Conservation (phyloP, 2,888 invertebrate species). For the Ariolimax columbianus region DNA sequence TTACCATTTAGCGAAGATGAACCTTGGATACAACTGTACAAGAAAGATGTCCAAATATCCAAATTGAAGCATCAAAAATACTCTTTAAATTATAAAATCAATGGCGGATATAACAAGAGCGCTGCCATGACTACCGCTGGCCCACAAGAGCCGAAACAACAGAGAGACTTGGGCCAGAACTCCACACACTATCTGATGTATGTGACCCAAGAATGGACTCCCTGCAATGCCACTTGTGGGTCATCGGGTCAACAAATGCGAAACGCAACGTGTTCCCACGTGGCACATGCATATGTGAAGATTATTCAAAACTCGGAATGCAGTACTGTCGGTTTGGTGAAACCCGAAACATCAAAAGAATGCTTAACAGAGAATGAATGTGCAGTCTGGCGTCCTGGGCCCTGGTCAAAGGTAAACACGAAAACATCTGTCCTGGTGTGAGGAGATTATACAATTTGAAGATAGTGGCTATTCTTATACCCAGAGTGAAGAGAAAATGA, state of each 20-base stretch:
- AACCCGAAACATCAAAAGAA: slow-evolving; percentile 59
- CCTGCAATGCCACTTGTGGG: slow-evolving; percentile 90
- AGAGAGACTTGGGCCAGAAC: slow-evolving; percentile 31
- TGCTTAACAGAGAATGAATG: slow-evolving; percentile 62
- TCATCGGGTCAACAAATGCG: slow-evolving; percentile 86
- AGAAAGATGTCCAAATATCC: slow-evolving; percentile 8
- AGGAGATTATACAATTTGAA: too few species aligned
- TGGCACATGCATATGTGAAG: slow-evolving; percentile 84
- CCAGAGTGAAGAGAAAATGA: too few species aligned
- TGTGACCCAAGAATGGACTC: slow-evolving; percentile 86
- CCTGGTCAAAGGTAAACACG: slow-evolving; percentile 65
- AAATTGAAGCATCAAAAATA: not conserved
- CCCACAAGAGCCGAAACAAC: not conserved
- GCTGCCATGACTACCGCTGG: not conserved
- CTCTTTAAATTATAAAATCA: not conserved
- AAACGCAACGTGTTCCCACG: slow-evolving; percentile 83
- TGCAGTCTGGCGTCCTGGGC: slow-evolving; percentile 62
- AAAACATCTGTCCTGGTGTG: too few species aligned
- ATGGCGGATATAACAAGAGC: not conserved
- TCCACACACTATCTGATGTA: slow-evolving; percentile 53
- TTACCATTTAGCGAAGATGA: slow-evolving; percentile 19
- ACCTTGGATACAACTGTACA: slow-evolving; percentile 5
- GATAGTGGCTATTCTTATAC: too few species aligned
- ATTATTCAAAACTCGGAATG: slow-evolving; percentile 74
- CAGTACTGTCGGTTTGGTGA: slow-evolving; percentile 56